A percentile compares a stretch with the other conserved stretches of the same genome.
These are phyloP conservation scores for Notolabrus celidotus DNA, from an alignment of 2,797 vertebrate genomes.

Conservation along the genomic window DNA sequence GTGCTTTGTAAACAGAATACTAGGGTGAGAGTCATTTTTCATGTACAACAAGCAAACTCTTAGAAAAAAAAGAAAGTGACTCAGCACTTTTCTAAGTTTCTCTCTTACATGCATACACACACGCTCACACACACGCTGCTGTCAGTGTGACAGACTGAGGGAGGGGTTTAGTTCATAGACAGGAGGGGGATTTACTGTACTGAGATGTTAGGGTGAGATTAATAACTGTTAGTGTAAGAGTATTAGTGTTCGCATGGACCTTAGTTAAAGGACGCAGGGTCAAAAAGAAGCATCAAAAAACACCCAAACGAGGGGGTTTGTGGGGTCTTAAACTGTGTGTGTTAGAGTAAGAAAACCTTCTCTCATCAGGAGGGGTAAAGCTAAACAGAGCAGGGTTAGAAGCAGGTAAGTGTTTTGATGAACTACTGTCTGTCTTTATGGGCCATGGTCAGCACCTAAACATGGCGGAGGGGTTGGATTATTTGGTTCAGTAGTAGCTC, in stretches of 20 bases:
- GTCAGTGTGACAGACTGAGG: slow-evolving; percentile 41
- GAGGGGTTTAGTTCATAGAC: slow-evolving; percentile 50
- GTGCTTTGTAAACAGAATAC: slow-evolving; percentile 78
- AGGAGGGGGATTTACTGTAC: slow-evolving; percentile 35
- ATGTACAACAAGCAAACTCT: slow-evolving; percentile 61
- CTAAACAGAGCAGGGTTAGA: slow-evolving; percentile 58
- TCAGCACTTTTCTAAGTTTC: slow-evolving; percentile 56
- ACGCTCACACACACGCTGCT: slow-evolving; percentile 56
- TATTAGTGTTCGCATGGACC: slow-evolving; percentile 79
- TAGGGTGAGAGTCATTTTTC: slow-evolving; percentile 54
- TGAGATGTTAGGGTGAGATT: slow-evolving; percentile 34
- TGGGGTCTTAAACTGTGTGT: slow-evolving; percentile 25
- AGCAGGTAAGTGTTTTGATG: slow-evolving; percentile 40
- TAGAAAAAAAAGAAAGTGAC: slow-evolving; percentile 49
- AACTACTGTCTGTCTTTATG: slow-evolving; percentile 72
- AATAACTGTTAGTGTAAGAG: slow-evolving; percentile 53
- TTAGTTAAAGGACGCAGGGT: slow-evolving; percentile 54
- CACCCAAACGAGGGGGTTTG: slow-evolving; percentile 22
- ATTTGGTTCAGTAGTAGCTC: slow-evolving; percentile 84
- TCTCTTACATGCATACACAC: slow-evolving; percentile 63
- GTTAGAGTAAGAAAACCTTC: slow-evolving; percentile 55
- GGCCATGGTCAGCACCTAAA: slow-evolving; percentile 72
- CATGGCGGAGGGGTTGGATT: slow-evolving; percentile 60
- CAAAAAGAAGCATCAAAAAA: slow-evolving; percentile 53
- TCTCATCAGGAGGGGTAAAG: slow-evolving; percentile 42